Base-by-base conservation (phyloP, 2,113 vertebrate genomes). In the Stegastes partitus region DNA sequence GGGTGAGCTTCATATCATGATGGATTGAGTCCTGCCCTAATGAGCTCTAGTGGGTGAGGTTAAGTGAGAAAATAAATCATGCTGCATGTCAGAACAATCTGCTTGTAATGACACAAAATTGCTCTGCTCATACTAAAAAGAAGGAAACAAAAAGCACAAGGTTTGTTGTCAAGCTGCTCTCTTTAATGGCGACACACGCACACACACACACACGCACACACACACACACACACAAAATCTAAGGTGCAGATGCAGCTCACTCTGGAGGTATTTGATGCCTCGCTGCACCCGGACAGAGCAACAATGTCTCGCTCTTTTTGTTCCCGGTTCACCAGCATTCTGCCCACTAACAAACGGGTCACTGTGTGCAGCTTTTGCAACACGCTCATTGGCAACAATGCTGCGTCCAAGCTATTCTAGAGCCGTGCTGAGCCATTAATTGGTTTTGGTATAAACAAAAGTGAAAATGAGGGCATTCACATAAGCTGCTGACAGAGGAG, bases 231-330 rank as follows among this genome's bases (percentile, higher is more conserved):
- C 74, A 55, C 51, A 56, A 55, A 68, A 56, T 77, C 45, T 58
- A 79, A 85, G 79, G 81, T 88, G 79, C 82, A 74, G 70, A 83
- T 68, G 74, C 68, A 62, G 54, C 64, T 88, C 57, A 34, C 58
- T 54, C 67, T 73, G 65, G 61, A 83, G 85, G 78, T 77, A 77
- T 91, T 89, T 83, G 84, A 91, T 66, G 90, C 91, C 79, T 88
- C 79, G 22, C 74, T 92, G 91, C 88, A 89, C 92, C 79, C 45
- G 81, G 81, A 94, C 91, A 92, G 87, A 86, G 87, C 68, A 26
- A 88, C 85, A 86, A 89, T 90, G 90, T 91, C 87, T 81, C 74
- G 45, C 63, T 84, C 77, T 81, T 81, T 88, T 86, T 83, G 71
- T 88, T 84, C 81, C 81, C 42, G 82, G 65, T 85, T 71, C 79